Evolutionary conservation across 2,113 vertebrate genomes (phyloP), one percentile per base, ranked within the genome.

Genomic region (Hydrochoerus hydrochaeris): DNA sequence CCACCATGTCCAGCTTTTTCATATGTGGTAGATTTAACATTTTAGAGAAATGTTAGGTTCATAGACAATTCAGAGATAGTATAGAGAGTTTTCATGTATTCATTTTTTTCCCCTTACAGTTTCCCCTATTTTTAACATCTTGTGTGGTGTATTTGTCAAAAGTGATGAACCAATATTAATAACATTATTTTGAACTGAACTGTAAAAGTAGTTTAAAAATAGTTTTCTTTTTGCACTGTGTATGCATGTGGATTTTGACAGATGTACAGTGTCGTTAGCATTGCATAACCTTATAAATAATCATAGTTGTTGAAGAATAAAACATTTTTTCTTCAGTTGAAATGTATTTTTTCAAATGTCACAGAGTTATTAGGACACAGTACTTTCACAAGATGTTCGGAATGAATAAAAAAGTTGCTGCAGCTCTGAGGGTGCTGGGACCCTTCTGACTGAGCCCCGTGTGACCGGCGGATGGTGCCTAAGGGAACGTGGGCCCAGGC

Each of bases 11-110:
- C 44, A 78, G 13, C 44, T 69, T 69, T 69, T 69, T 41, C 26
- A 38, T 84, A 46, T 35, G 46, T 52, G 12, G 32, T 52, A 65
- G 38, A 35, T 62, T 57, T 49, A 77, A 38, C 19, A 54, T 82
- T 94, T 87, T 81, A 88, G 67, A 57, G 20, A 46, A 91, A 32
- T 75, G 20, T 87, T 35, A 69, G 84, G n/a, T 32, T 85, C 54
- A 58, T 22, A 10, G 67, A 80, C 41, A 63, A 57, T n/a, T 19
- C 41, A 71, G 24, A 60, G 46, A 3, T 8, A 8, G 6, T n/a
- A 10, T 44, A 30, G 58, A 12, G 57, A 54, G 38, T 35, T 57
- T 83, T 26, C 10, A 0, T 35, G 13, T 28, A 28, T 11, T 28
- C 20, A 49, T 14, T 12, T 5, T 49, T 8, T 9, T 3, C 3